Conservation (phyloP, 2,888 invertebrate genomes). For the Stenotaenia linearis region DNA sequence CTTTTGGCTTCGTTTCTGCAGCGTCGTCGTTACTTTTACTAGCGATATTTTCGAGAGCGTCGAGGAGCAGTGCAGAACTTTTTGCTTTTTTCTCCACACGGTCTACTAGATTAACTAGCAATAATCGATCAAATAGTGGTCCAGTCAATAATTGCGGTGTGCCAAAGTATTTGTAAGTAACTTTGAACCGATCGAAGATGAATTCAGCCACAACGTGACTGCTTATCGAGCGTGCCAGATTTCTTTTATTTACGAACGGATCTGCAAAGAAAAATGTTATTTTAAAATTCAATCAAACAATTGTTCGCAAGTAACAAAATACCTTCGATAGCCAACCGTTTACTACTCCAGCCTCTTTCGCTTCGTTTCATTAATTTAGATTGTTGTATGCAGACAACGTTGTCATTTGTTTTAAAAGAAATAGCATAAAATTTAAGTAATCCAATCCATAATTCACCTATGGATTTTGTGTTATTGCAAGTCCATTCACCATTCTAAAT, state of each 20-base stretch:
- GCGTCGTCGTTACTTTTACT: neutral
- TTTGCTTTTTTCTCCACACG: neutral
- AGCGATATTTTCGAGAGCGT: neutral
- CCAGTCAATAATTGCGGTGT: conserved; percentile 47
- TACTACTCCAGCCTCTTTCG: conserved; percentile 45
- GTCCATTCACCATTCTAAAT: conserved; percentile 40
- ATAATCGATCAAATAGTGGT: conserved; percentile 43
- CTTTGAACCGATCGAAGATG: conserved; percentile 49
- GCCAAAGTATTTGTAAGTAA: conserved; percentile 51
- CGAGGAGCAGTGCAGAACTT: neutral
- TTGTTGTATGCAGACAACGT: conserved; percentile 41
- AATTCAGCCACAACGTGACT: conserved; percentile 50
- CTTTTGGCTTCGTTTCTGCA: too few relatives aligned
- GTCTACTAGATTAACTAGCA: neutral
- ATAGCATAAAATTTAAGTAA: conserved; percentile 46
- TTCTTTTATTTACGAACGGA: conserved; percentile 50
- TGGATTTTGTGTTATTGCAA: conserved; percentile 40
- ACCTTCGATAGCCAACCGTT: conserved; percentile 47
- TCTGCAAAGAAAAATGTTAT: conserved; percentile 44
- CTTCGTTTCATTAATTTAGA: conserved; percentile 38
- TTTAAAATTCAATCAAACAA: neutral
- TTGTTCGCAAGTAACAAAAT: conserved; percentile 28
- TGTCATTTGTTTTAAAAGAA: conserved; percentile 40
- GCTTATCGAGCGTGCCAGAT: conserved; percentile 50
- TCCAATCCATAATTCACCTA: conserved; percentile 47